Evolutionary conservation across 1,140 invertebrate species (phyloP).

Genomic region (Brachionus asplanchnoidis): DNA sequence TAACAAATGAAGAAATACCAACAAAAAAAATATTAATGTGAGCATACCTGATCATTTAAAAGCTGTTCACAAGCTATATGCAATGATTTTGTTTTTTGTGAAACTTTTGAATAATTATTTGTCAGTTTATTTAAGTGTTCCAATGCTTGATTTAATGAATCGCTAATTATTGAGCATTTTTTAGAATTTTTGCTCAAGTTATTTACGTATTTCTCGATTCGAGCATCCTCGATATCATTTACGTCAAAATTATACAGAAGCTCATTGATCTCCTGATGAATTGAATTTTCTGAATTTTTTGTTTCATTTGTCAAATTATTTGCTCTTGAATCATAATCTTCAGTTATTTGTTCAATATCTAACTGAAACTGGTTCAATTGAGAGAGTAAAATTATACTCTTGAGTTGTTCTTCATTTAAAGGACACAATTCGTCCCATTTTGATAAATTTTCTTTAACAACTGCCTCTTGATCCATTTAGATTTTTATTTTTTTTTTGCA

Average conservation of each 20-base stretch:
- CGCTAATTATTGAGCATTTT: conserved; percentile 18
- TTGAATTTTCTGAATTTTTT: background rate
- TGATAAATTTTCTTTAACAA: conserved; percentile 8
- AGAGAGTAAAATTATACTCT: background rate
- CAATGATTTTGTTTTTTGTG: conserved; percentile 33
- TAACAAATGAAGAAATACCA: no score
- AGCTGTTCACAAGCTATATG: conserved; percentile 39
- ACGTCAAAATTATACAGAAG: conserved; percentile 29
- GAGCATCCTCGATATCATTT: conserved; percentile 12
- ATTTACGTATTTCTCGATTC: conserved; percentile 19
- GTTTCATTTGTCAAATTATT: background rate
- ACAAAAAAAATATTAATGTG: background rate
- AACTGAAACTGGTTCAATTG: conserved; percentile 25
- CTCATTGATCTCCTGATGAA: conserved; percentile 19
- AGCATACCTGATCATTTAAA: conserved; percentile 5
- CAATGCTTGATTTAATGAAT: background rate
- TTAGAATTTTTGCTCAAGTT: conserved; percentile 11
- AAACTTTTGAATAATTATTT: conserved; percentile 33
- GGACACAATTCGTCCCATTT: conserved; percentile 35
- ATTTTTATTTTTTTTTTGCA: background rate
- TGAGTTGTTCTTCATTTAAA: conserved; percentile 9
- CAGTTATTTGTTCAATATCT: background rate
- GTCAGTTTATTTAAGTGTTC: background rate
- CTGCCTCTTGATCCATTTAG: background rate
- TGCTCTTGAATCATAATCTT: background rate